Percentiles rank a stretch among this genome's conserved stretches.
phyloP scores from a whole-genome alignment of 2,888 invertebrate species.

The Plemyria rubiginata region DNA sequence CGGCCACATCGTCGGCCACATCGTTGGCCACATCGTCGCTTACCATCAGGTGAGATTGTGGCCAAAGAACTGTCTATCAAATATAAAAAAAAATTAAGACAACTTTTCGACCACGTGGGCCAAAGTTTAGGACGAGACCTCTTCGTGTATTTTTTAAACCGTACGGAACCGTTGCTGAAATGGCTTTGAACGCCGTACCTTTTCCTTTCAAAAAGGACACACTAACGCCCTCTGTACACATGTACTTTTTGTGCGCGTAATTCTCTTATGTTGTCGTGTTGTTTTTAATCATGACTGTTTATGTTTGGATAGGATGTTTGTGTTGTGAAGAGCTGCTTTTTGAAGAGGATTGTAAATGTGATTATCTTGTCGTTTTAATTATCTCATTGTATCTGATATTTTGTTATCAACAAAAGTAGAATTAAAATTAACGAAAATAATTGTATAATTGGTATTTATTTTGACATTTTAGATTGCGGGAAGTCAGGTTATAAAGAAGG shows the following conservation, averaged over 20 bases:
- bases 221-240: slow-evolving; percentile 35
- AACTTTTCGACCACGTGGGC: no score
- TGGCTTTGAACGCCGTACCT: slow-evolving; percentile 1
- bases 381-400: slow-evolving; percentile 6
- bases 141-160: not conserved
- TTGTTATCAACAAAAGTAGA: not conserved
- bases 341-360: slow-evolving; percentile 24
- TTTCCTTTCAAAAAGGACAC: slow-evolving; percentile 30
- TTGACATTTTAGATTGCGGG: no score
- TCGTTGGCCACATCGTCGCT: no score
- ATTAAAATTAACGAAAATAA: no score
- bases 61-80: no score
- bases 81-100: no score
- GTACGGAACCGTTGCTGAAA: slow-evolving; percentile 16
- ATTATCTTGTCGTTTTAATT: slow-evolving; percentile 40
- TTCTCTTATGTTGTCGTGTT: slow-evolving; percentile 34
- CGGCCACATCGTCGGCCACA: no score
- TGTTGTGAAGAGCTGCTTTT: slow-evolving; percentile 28
- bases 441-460: no score
- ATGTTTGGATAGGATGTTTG: slow-evolving; percentile 36
- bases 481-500: no score
- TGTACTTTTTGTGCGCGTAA: slow-evolving; percentile 27
- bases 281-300: slow-evolving; percentile 43
- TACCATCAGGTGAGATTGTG: no score
- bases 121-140: no score